Base-by-base conservation (phyloP, 2,888 invertebrate genomes). In the Osedax frankpressi region DNA sequence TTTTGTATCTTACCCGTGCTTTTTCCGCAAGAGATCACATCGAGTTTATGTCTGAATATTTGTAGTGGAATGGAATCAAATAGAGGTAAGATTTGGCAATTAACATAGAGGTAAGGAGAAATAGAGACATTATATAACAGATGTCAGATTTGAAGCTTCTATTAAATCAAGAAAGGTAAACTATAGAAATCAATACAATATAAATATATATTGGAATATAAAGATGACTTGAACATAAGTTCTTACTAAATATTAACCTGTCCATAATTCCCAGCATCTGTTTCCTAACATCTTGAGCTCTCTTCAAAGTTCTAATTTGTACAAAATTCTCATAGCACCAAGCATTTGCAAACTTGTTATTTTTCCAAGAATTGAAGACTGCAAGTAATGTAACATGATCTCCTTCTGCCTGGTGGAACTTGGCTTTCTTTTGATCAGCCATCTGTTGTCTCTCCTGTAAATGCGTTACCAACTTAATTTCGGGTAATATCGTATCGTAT, bases 261-360 rank as follows among this genome's bases (percentile, higher is more conserved):
- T 96, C 96, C 96, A 96, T 96, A 76, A 96, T 96, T 0, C 95
- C 95, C 28, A 98, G 86, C 81, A 98, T 86, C 83, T 98, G 98
- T 85, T 98, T 98, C 63, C 98, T 88, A 0, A 99, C 95, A 86
- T 98, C 97, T 85, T 97, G 95, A 0, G 97, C 94, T 26, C 97
- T 88, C 84, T 98, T 98, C 75, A 99, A 86, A 0, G 96, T 97
- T 27, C 97, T 86, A 26, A 95, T 93, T 86, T 98, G 97, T 2
- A 98, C 94, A 83, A 98, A 98, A 87, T 98, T 98, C 83, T 98
- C 97, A 81, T 95, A 97, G 84, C 98, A 98, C 98, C 98, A 99
- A 0, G 95, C 94, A 84, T 94, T 94, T 0, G 94, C 94, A 85
- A 97, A 97, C 86, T 97, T 96, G 83, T 97, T 97, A 83, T 96